phyloP scores from a whole-genome alignment of 1,140 invertebrate species.

The Camponotus vicinus region DNA sequence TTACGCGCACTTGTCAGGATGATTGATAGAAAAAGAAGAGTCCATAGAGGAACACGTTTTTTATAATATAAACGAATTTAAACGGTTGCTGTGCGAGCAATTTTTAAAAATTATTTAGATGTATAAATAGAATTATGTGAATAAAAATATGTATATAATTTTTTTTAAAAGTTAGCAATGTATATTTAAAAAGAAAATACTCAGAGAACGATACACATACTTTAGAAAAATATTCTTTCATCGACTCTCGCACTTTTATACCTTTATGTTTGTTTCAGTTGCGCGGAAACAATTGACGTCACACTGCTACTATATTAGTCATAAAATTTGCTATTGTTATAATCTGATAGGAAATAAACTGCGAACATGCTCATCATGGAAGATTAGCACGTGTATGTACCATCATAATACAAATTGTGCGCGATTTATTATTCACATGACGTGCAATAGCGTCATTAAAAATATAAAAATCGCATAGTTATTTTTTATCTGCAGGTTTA shows the following conservation, averaged over 20 bases:
- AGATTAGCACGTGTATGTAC: conserved; percentile 33
- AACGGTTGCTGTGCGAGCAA: not conserved
- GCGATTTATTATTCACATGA: conserved; percentile 48
- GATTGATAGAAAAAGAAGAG: conserved; percentile 20
- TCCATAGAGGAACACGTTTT: not conserved
- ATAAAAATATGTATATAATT: too few species aligned
- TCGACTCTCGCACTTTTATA: not conserved
- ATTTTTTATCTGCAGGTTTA: conserved; percentile 2
- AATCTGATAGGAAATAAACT: conserved; percentile 38
- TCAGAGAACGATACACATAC: not conserved
- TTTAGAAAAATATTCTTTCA: not conserved
- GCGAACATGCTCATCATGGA: conserved; percentile 29
- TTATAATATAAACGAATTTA: not conserved
- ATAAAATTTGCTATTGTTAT: conserved; percentile 39
- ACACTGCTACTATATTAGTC: conserved; percentile 26
- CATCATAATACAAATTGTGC: conserved; percentile 22
- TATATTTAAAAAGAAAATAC: not conserved
- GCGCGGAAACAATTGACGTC: conserved; percentile 25
- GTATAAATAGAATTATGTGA: not conserved
- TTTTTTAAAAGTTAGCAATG: too few species aligned
- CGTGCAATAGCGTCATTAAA: conserved; percentile 19
- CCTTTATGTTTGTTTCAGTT: not conserved
- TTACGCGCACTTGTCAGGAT: not conserved
- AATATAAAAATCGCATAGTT: conserved; percentile 35
- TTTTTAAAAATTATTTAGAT: not conserved